Conservation (phyloP, 2,797 vertebrate species). For the Hoplostethus mediterraneus region DNA sequence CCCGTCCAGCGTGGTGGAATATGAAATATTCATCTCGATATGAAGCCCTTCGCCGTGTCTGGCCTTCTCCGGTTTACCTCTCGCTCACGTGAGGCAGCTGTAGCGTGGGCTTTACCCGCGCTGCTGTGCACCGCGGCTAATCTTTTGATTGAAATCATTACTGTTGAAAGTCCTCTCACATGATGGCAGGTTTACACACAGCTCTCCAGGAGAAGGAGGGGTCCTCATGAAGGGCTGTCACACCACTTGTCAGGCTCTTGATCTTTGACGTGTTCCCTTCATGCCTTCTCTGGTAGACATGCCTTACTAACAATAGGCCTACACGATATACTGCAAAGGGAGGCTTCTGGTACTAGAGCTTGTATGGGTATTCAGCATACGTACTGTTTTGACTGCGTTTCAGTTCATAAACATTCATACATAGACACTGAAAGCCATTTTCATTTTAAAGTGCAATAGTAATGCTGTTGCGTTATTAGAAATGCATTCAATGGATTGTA, state of each 20-base stretch:
- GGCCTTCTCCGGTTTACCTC: slow-evolving; percentile 39
- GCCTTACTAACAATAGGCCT: too few relatives aligned
- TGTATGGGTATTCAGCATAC: too few relatives aligned
- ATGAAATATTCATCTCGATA: slow-evolving; percentile 77
- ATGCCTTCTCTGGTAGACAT: background rate
- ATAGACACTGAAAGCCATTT: slow-evolving; percentile 13
- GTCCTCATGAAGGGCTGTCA: background rate
- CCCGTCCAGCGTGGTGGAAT: slow-evolving; percentile 46
- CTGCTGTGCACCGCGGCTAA: background rate
- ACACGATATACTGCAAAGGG: too few relatives aligned
- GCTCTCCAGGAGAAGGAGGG: background rate
- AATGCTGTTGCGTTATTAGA: slow-evolving; percentile 34
- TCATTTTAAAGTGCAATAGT: slow-evolving; percentile 19
- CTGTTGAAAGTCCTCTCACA: slow-evolving; percentile 9
- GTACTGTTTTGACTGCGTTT: background rate
- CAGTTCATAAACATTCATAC: background rate
- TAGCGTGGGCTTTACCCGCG: slow-evolving; percentile 9
- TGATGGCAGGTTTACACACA: background rate
- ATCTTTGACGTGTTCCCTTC: background rate
- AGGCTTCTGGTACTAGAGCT: too few relatives aligned
- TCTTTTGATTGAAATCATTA: slow-evolving; percentile 39
- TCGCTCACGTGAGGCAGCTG: slow-evolving; percentile 33
- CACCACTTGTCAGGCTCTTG: background rate
- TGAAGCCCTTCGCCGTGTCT: slow-evolving; percentile 39
- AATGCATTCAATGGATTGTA: slow-evolving; percentile 55